phyloP scores from a whole-genome alignment of 2,113 vertebrate species.

The Bungarus multicinctus region DNA sequence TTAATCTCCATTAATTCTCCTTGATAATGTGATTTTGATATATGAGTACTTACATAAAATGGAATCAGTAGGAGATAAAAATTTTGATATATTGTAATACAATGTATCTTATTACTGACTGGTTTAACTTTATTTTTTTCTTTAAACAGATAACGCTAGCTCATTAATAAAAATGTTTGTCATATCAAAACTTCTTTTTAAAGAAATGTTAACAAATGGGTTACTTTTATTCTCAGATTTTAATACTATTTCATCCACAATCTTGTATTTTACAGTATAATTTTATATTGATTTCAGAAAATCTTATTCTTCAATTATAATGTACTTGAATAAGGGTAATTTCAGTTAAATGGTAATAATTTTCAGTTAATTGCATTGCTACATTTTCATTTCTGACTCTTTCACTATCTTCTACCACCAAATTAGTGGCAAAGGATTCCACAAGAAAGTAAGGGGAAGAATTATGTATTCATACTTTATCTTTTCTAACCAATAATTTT shows the following conservation, averaged over 20 bases:
- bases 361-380: background rate
- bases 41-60: background rate
- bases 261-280: background rate
- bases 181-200: background rate
- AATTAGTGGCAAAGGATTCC: background rate
- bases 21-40: background rate
- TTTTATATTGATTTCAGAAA: background rate
- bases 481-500: background rate
- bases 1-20: constrained; percentile 2
- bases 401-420: background rate
- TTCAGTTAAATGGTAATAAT: background rate
- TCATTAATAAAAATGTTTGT: background rate
- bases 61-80: constrained; percentile 14
- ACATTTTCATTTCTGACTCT: background rate
- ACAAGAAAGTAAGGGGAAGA: background rate
- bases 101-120: background rate
- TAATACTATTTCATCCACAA: background rate
- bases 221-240: background rate
- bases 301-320: background rate
- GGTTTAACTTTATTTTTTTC: background rate
- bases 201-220: background rate
- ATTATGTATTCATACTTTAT: background rate
- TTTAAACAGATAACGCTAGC: background rate
- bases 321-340: background rate
- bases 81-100: constrained; percentile 1